phyloP scores from a whole-genome alignment of 1,140 invertebrate species.

The Drosophila erecta region DNA sequence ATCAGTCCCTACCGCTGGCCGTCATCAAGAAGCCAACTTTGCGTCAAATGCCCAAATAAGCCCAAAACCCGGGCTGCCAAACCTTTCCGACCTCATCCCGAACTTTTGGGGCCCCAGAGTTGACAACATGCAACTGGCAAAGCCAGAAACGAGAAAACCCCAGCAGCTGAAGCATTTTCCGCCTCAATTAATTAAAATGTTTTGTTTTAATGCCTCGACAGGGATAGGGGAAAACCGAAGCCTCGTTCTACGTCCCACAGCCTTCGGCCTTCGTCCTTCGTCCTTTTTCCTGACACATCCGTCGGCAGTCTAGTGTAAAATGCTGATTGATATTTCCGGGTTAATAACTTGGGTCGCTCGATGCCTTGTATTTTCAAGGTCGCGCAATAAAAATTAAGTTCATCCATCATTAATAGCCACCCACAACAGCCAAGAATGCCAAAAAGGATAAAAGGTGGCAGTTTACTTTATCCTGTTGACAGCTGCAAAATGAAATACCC shows the following conservation, averaged over 20 bases:
- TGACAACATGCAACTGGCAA: constrained; percentile 50
- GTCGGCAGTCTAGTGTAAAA: constrained; percentile 67
- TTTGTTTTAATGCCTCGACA: constrained; percentile 66
- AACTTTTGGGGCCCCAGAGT: constrained; percentile 7
- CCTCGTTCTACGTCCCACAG: constrained; percentile 12
- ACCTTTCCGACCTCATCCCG: neutral
- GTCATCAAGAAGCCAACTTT: constrained; percentile 45
- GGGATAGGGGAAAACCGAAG: neutral
- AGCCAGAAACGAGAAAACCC: constrained; percentile 1
- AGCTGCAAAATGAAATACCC: constrained; percentile 18
- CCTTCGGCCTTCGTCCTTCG: constrained; percentile 12
- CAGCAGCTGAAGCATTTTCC: constrained; percentile 51
- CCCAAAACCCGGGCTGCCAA: neutral
- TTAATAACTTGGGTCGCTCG: constrained; percentile 55
- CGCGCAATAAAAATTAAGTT: constrained; percentile 76
- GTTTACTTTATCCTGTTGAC: constrained; percentile 22
- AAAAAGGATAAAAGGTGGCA: neutral
- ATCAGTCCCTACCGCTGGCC: constrained; percentile 1
- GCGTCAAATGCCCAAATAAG: constrained; percentile 21
- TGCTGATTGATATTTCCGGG: constrained; percentile 79
- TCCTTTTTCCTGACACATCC: constrained; percentile 24
- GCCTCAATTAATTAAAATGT: constrained; percentile 80
- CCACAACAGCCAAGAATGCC: neutral
- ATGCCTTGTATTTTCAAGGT: constrained; percentile 53
- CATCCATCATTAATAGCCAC: constrained; percentile 71